These are phyloP conservation scores for Bombylius major DNA, from an alignment of 2,888 invertebrate genomes.

Conservation along the genomic window DNA sequence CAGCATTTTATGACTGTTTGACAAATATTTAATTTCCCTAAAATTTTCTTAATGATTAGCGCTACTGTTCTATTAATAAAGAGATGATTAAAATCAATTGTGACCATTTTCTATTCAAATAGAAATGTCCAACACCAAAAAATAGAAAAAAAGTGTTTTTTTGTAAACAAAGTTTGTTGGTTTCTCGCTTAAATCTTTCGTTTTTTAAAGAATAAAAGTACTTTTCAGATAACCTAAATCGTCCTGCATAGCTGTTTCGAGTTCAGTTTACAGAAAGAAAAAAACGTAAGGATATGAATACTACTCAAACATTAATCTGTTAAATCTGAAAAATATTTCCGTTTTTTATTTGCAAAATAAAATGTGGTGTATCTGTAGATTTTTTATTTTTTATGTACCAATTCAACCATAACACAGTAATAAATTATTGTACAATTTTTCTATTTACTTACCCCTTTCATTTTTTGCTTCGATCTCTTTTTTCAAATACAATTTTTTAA, in stretches of 20 bases:
- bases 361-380: no score
- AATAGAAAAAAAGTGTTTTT: not conserved
- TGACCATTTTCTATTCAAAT: no score
- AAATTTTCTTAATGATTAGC: conserved; percentile 10
- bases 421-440: not conserved
- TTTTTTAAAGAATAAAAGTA: not conserved
- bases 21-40: conserved; percentile 14
- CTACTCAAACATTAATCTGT: no score
- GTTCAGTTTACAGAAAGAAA: no score
- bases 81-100: no score
- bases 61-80: not conserved
- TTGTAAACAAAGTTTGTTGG: not conserved
- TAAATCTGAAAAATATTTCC: no score
- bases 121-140: not conserved
- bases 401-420: not conserved
- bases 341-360: no score
- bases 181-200: not conserved
- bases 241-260: no score
- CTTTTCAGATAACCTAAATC: no score
- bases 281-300: no score
- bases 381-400: not conserved
- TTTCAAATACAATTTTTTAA: no score
- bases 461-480: not conserved
- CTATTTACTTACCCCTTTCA: not conserved
- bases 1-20: conserved; percentile 12